These are phyloP conservation scores for Asobara japonica DNA, from an alignment of 1,140 invertebrate genomes.

Conservation along the genomic window DNA sequence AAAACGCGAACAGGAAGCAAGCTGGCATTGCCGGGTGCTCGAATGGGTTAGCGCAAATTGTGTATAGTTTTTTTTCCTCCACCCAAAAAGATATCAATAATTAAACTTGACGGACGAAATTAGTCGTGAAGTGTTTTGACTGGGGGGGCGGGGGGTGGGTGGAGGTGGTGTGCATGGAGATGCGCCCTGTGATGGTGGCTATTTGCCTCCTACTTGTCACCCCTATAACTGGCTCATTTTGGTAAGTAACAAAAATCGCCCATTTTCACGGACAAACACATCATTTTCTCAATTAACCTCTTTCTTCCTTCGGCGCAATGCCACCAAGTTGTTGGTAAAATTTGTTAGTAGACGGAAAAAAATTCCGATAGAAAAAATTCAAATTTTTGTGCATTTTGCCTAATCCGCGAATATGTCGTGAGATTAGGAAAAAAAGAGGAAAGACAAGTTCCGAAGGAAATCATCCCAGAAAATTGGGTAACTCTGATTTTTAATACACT, in stretches of 20 bases:
- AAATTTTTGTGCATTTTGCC: too few relatives aligned
- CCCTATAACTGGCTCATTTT: constrained; percentile 74
- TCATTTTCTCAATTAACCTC: not conserved
- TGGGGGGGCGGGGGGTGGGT: not conserved
- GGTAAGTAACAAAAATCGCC: constrained; percentile 64
- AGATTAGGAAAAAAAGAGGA: too few relatives aligned
- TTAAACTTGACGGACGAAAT: too few relatives aligned
- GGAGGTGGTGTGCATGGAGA: constrained; percentile 61
- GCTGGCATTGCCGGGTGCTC: not conserved
- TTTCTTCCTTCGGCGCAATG: too few relatives aligned
- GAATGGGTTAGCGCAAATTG: too few relatives aligned
- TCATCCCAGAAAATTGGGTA: too few relatives aligned
- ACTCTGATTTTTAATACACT: too few relatives aligned
- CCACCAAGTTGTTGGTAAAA: not conserved
- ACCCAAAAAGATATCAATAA: too few relatives aligned
- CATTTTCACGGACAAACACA: not conserved
- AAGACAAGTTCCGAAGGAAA: too few relatives aligned
- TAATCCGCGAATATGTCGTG: too few relatives aligned
- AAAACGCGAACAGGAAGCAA: not conserved
- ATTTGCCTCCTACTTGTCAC: constrained; percentile 73
- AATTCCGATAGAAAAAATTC: too few relatives aligned
- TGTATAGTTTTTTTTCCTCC: not conserved
- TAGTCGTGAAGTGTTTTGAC: not conserved
- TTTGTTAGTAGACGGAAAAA: not conserved
- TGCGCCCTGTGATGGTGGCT: constrained; percentile 73